Conservation (phyloP, 2,113 vertebrate genomes). For the Phyllopteryx taeniolatus region DNA sequence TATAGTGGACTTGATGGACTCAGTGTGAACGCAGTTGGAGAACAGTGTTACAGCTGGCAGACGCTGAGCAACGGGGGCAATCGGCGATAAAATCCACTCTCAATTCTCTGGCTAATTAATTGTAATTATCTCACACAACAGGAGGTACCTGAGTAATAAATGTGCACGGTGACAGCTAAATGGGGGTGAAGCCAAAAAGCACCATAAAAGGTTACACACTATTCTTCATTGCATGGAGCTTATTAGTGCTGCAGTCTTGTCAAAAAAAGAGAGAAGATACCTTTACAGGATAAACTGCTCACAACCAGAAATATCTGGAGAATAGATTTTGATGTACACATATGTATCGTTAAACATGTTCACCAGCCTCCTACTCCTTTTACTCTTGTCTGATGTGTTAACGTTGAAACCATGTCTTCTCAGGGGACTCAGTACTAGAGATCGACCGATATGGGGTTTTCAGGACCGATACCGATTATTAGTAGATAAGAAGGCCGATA, state of each 20-base stretch:
- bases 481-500: too few relatives aligned
- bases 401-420: neutral
- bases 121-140: conserved; percentile 75
- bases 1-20: conserved; percentile 68
- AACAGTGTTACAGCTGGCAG: conserved; percentile 41
- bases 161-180: conserved; percentile 73
- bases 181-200: conserved; percentile 68
- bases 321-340: neutral
- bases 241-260: conserved; percentile 64
- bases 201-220: conserved; percentile 69
- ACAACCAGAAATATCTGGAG: neutral
- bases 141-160: conserved; percentile 77
- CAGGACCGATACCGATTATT: too few relatives aligned
- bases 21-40: conserved; percentile 39
- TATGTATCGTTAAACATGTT: neutral
- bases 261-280: conserved; percentile 20
- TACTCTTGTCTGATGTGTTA: neutral
- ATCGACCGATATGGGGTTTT: too few relatives aligned
- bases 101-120: conserved; percentile 71
- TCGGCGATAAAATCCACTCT: conserved; percentile 29
- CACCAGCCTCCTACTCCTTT: too few relatives aligned
- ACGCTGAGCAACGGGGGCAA: conserved; percentile 38
- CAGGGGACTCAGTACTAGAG: neutral
- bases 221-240: conserved; percentile 64
- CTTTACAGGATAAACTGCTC: neutral